Evolutionary conservation across 2,113 vertebrate genomes (phyloP).

Genomic region (Anthoscopus minutus): DNA sequence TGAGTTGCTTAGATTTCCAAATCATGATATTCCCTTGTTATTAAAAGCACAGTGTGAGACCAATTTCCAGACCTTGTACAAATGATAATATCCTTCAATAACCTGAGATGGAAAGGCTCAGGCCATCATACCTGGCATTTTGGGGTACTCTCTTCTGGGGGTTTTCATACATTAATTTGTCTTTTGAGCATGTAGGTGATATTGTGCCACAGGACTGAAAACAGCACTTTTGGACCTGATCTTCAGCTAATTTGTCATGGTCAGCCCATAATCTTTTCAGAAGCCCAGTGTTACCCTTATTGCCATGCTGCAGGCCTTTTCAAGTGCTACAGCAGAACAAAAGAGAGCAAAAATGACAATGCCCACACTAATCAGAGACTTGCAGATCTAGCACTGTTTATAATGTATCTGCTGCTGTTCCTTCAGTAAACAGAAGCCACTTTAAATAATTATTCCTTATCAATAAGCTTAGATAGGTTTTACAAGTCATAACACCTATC

Average conservation of each 20-base stretch:
- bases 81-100: neutral
- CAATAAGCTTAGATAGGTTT: conserved; percentile 45
- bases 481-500: conserved; percentile 40
- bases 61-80: neutral
- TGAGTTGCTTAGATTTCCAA: conserved; percentile 4
- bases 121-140: neutral
- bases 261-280: neutral
- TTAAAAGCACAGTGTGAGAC: conserved; percentile 12
- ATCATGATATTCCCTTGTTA: neutral
- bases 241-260: neutral
- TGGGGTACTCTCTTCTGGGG: neutral
- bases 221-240: neutral
- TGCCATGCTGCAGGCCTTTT: neutral
- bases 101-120: neutral
- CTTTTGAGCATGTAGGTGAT: neutral
- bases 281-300: neutral
- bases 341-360: neutral
- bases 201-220: neutral
- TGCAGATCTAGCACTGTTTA: neutral
- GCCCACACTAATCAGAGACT: neutral
- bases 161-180: neutral
- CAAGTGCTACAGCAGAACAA: neutral
- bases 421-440: neutral
- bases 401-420: neutral
- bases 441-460: conserved; percentile 37